Percentiles rank a stretch among this genome's conserved stretches.
phyloP scores from a whole-genome alignment of 2,113 vertebrate genomes.

The Calyptomena viridis region DNA sequence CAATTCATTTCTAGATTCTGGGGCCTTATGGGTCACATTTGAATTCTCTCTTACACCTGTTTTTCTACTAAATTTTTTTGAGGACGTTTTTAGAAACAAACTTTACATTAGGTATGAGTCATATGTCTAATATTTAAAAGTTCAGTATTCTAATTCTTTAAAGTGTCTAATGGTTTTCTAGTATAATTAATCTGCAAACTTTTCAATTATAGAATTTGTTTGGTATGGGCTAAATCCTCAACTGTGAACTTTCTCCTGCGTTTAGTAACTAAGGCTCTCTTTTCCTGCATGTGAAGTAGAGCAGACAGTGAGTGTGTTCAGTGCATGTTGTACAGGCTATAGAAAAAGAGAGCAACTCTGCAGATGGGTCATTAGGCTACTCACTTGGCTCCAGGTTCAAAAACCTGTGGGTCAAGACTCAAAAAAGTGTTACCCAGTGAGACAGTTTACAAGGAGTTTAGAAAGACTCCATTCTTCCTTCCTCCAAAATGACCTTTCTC shows the following conservation, averaged over 20 bases:
- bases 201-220: neutral
- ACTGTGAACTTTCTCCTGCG: neutral
- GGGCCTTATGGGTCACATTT: conserved; percentile 71
- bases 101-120: conserved; percentile 29
- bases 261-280: neutral
- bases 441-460: neutral
- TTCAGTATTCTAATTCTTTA: conserved; percentile 49
- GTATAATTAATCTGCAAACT: conserved; percentile 12
- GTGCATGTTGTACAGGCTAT: neutral
- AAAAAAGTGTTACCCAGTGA: neutral
- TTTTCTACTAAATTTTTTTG: conserved; percentile 63
- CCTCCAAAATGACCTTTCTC: neutral
- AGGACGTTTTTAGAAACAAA: conserved; percentile 49
- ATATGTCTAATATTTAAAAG: conserved; percentile 50
- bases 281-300: neutral
- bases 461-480: neutral
- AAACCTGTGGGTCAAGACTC: neutral
- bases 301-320: neutral
- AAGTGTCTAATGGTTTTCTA: conserved; percentile 1
- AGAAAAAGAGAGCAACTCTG: neutral
- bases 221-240: neutral
- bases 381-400: neutral
- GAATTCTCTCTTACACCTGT: conserved; percentile 71
- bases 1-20: conserved; percentile 77
- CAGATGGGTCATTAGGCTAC: neutral